Evolutionary conservation across 2,888 invertebrate genomes (phyloP).

Genomic region (Zaprionus lineosus): DNA sequence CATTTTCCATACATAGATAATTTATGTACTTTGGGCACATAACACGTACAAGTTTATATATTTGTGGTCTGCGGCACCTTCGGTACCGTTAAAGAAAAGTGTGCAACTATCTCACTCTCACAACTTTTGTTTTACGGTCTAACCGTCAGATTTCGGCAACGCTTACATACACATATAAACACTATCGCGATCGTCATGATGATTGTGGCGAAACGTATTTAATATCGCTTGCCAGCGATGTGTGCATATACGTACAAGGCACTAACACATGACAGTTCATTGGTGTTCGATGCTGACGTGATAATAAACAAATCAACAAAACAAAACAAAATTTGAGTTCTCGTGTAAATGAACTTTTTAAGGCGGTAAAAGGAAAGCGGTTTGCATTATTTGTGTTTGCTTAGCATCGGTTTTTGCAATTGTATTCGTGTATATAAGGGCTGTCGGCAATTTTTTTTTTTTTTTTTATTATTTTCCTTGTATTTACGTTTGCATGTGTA

Average conservation of each 20-base stretch:
- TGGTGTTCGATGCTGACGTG: conserved; percentile 17
- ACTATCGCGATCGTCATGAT: conserved; percentile 32
- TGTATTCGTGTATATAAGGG: conserved; percentile 8
- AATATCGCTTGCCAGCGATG: conserved; percentile 26
- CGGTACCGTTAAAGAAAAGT: conserved; percentile 33
- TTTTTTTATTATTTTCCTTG: background rate
- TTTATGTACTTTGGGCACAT: conserved; percentile 1
- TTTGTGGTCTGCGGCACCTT: conserved; percentile 26
- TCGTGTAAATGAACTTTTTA: conserved; percentile 71
- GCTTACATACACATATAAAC: conserved; percentile 4
- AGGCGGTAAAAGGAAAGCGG: conserved; percentile 40
- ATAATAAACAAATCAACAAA: conserved; percentile 70
- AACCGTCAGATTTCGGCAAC: conserved; percentile 27
- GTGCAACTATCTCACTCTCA: conserved; percentile 21
- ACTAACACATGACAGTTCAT: conserved; percentile 3
- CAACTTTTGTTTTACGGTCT: conserved; percentile 29
- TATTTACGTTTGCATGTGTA: conserved; percentile 7
- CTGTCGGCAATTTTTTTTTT: conserved; percentile 5
- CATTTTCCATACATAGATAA: conserved; percentile 24
- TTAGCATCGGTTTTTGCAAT: conserved; percentile 35
- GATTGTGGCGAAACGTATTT: conserved; percentile 44
- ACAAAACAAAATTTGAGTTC: conserved; percentile 70
- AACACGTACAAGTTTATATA: background rate
- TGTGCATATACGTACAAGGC: conserved; percentile 7
- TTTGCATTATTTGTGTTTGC: conserved; percentile 32